phyloP scores from a whole-genome alignment of 2,888 invertebrate genomes.

The Hirtodrosophila confusa region DNA sequence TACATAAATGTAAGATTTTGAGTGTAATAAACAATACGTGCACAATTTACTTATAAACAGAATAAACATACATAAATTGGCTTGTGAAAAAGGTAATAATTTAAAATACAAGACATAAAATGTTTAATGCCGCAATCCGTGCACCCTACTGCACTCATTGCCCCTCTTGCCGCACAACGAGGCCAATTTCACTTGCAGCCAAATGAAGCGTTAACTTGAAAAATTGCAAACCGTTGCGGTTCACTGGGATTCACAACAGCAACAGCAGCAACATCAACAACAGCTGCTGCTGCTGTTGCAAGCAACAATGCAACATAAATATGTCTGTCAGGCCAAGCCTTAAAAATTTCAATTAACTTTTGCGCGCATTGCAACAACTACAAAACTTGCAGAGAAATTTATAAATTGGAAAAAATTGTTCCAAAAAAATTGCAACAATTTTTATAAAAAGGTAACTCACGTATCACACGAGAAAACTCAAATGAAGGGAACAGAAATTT shows the following conservation, averaged over 20 bases:
- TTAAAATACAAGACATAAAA: slow-evolving; percentile 20
- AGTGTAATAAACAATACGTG: slow-evolving; percentile 1
- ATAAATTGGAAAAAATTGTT: slow-evolving; percentile 3
- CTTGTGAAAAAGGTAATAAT: slow-evolving; percentile 19
- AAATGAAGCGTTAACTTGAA: slow-evolving; percentile 75
- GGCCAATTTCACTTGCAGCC: slow-evolving; percentile 66
- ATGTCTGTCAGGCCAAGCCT: slow-evolving; percentile 53
- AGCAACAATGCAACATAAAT: slow-evolving; percentile 58
- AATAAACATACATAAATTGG: slow-evolving; percentile 16
- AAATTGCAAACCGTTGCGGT: slow-evolving; percentile 74
- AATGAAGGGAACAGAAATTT: neutral
- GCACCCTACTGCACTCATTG: slow-evolving; percentile 2
- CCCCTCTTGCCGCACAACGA: neutral
- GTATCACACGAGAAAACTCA: neutral
- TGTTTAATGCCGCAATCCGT: slow-evolving; percentile 20
- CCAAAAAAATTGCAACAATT: slow-evolving; percentile 3
- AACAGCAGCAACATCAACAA: slow-evolving; percentile 20
- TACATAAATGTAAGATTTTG: neutral
- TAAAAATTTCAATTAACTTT: slow-evolving; percentile 75
- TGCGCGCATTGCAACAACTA: slow-evolving; percentile 29
- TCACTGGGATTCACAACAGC: slow-evolving; percentile 59
- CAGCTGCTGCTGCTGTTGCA: slow-evolving; percentile 30
- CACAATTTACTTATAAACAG: too few species aligned
- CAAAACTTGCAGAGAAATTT: slow-evolving; percentile 15
- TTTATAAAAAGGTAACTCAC: neutral